Evolutionary conservation across 2,888 invertebrate genomes (phyloP).

Genomic region (Lepetodrilus schrolli): DNA sequence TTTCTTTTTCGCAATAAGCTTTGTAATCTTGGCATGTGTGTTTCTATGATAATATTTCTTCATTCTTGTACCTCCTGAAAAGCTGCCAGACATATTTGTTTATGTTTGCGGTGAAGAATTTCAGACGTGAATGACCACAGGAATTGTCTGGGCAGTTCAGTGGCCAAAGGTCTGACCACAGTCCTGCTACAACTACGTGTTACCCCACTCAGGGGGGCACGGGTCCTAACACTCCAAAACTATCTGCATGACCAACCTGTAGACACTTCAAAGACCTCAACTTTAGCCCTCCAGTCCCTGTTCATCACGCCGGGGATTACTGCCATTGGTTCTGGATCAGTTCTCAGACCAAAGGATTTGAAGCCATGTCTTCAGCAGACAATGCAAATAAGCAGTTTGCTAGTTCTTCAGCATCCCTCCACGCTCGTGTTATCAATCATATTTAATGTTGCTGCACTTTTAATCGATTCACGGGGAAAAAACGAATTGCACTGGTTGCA

Average conservation of each 20-base stretch:
- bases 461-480: no score
- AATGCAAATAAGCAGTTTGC: not conserved
- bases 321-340: not conserved
- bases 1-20: no score
- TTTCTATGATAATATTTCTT: no score
- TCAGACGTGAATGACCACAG: no score
- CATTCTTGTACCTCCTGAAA: no score
- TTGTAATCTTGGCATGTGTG: no score
- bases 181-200: not conserved
- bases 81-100: no score
- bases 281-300: not conserved
- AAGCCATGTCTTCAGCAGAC: not conserved
- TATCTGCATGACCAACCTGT: not conserved
- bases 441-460: conserved; percentile 13
- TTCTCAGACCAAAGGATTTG: not conserved
- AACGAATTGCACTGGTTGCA: not conserved
- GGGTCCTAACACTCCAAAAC: not conserved
- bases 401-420: not conserved
- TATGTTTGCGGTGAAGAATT: no score
- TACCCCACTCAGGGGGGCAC: not conserved
- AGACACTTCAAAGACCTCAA: not conserved
- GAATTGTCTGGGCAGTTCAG: no score
- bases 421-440: not conserved
- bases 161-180: not conserved
- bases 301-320: not conserved